These are phyloP conservation scores for Vanacampus margaritifer DNA, from an alignment of 2,113 vertebrate species.

Conservation along the genomic window DNA sequence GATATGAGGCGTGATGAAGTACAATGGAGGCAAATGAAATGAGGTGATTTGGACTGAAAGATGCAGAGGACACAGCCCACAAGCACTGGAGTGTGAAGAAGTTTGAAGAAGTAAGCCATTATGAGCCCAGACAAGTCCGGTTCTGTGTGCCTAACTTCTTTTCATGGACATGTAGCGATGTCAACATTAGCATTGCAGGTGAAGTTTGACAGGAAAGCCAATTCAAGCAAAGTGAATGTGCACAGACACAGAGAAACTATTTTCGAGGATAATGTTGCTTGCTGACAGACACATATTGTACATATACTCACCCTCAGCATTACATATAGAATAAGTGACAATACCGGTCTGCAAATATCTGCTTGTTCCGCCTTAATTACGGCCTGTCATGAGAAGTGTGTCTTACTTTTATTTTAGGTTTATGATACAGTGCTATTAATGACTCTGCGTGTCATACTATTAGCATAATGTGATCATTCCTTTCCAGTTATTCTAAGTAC, in stretches of 20 bases:
- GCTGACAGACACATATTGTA: not conserved
- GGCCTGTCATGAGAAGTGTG: not conserved
- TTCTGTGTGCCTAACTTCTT: slow-evolving; percentile 34
- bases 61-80: slow-evolving; percentile 40
- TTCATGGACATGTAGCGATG: slow-evolving; percentile 24
- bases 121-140: slow-evolving; percentile 43
- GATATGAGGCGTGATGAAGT: slow-evolving; percentile 49
- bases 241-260: not conserved
- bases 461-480: not conserved
- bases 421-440: not conserved
- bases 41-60: slow-evolving; percentile 51
- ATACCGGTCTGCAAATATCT: not conserved
- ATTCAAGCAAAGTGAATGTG: slow-evolving; percentile 7
- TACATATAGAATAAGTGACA: not conserved
- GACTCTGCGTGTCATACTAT: not conserved
- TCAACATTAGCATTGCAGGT: slow-evolving; percentile 37
- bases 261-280: not conserved
- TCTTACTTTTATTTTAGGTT: not conserved
- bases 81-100: slow-evolving; percentile 36
- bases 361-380: not conserved
- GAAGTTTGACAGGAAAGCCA: slow-evolving; percentile 18
- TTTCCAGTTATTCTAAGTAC: not conserved
- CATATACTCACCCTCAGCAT: not conserved
- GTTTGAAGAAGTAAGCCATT: slow-evolving; percentile 41
- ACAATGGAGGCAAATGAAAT: slow-evolving; percentile 58